Conservation (phyloP, 2,888 invertebrate species). For the Thera britannica region DNA sequence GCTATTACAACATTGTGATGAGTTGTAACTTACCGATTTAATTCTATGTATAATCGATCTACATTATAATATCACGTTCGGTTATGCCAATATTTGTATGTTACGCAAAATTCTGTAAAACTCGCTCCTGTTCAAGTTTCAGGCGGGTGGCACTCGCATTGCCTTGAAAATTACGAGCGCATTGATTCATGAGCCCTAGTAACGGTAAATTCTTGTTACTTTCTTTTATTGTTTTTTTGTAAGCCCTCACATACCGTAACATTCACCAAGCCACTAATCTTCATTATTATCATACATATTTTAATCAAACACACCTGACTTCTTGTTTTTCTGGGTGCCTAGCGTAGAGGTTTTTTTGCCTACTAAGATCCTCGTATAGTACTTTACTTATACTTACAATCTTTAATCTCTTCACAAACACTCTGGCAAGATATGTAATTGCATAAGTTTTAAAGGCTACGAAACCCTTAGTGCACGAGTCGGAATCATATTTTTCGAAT, state of each 20-base stretch:
- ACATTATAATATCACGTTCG: neutral
- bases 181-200: slow-evolving; percentile 63
- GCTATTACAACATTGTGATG: slow-evolving; percentile 76
- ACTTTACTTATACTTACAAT: too few species aligned
- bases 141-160: slow-evolving; percentile 37
- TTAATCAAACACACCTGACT: neutral
- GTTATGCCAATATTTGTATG: neutral
- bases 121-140: slow-evolving; percentile 6
- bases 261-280: neutral
- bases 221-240: slow-evolving; percentile 59
- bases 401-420: neutral
- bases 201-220: slow-evolving; percentile 60
- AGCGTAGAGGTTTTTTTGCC: neutral
- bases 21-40: slow-evolving; percentile 54
- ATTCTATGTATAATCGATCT: slow-evolving; percentile 54
- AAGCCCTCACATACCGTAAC: slow-evolving; percentile 43
- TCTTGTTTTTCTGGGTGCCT: neutral
- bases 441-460: neutral
- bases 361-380: too few species aligned
- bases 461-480: neutral
- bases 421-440: neutral
- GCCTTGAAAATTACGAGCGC: slow-evolving; percentile 55
- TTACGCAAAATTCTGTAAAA: slow-evolving; percentile 23
- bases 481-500: neutral
- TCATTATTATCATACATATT: neutral